These are phyloP conservation scores for Melanaphis sacchari DNA, from an alignment of 1,140 invertebrate species.

Conservation along the genomic window DNA sequence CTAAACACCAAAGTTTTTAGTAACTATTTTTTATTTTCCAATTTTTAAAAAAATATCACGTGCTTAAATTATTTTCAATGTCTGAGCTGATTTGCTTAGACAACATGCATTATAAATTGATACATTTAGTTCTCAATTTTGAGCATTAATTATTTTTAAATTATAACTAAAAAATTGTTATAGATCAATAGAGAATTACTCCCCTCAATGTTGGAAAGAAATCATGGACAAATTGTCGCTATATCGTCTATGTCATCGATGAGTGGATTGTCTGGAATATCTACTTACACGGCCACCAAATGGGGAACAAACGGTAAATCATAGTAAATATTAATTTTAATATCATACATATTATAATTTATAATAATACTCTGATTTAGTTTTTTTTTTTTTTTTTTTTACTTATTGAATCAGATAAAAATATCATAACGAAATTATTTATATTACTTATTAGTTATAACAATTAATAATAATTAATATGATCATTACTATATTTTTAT, in stretches of 20 bases:
- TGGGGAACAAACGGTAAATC: conserved; percentile 55
- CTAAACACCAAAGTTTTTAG: not conserved
- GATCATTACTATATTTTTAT: not conserved
- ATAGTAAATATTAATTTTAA: not conserved
- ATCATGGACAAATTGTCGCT: conserved; percentile 93
- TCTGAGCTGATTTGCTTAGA: not conserved
- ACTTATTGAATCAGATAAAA: not conserved
- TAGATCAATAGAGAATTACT: conserved; percentile 48
- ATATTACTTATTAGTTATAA: not conserved
- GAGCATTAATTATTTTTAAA: not conserved
- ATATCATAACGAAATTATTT: not conserved
- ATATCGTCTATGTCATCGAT: conserved; percentile 86
- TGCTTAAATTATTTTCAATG: not conserved
- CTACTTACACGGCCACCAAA: conserved; percentile 58
- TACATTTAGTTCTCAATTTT: not conserved
- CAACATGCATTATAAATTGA: not conserved
- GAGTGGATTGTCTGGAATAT: conserved; percentile 42
- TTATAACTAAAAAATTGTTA: not conserved
- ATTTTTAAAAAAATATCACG: not conserved
- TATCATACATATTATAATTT: not conserved
- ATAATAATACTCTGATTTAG: not conserved
- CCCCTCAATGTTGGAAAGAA: conserved; percentile 62
- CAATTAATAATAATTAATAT: no score
- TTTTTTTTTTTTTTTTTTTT: not conserved
- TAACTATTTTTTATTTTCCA: not conserved